Evolutionary conservation across 2,888 invertebrate genomes (phyloP), one percentile per base, ranked within the genome.

Genomic region (Lepeophtheirus nordmannii): DNA sequence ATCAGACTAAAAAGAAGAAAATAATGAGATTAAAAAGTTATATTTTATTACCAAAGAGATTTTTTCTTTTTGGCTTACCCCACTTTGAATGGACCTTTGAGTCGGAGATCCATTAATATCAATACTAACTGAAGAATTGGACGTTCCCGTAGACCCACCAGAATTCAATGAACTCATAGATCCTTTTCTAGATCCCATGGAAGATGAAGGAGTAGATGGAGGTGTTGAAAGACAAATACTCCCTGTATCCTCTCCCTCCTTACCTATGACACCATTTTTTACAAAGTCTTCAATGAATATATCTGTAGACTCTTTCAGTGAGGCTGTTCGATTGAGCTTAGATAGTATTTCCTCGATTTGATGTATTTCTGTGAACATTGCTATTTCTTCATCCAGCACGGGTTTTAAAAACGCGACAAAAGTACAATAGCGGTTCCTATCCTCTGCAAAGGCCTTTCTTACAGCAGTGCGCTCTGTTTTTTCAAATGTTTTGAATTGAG

Each of bases 351-450:
- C 89, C 78, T 93, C 89, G 67, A 96, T 80, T 76, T 93, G 93
- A 9, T 88, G 87, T 71, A 93, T 81, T 76, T 96, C 96, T 72
- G 87, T 86, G 75, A 96, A 78, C 84, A 96, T 88, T 67, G 89
- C 86, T 72, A 94, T 86, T 81, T 96, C 94, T 77, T 89, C 88
- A 75, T 92, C 70, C 41, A 97, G 87, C 70, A 97, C 92, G 66
- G 97, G 97, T 77, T 91, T 89, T 68, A 97, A 81, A 76, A 89
- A 85, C 71, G 87, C 84, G 59, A 96, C 90, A 76, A 97, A 91
- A 72, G 87, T 83, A 76, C 94, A 94, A 79, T 90, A 97, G 72
- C 94, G 84, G 73, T 75, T 72, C 22, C 97, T 80, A 75, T 97
- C 96, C 76, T 97, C 96, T 37, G 92, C 83, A 70, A 97, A 82